These are phyloP conservation scores for Hoplostethus mediterraneus DNA, from an alignment of 2,797 vertebrate genomes.

Conservation along the genomic window DNA sequence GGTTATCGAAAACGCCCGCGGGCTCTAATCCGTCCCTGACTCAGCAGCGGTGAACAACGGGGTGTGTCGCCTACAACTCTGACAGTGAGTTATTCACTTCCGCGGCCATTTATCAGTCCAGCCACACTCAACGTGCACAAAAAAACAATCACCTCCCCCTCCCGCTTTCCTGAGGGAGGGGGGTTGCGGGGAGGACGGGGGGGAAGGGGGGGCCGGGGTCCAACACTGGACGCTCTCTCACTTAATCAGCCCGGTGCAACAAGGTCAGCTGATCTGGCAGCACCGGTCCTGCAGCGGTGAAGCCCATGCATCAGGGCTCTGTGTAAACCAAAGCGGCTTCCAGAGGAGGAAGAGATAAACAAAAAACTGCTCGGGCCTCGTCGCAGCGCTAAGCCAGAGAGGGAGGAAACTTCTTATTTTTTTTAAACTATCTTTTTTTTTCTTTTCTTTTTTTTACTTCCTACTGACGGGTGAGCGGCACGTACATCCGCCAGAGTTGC, in stretches of 20 bases:
- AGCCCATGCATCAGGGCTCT: constrained; percentile 26
- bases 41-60: background rate
- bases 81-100: constrained; percentile 3
- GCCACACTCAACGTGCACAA: constrained; percentile 20
- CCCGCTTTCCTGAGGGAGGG: constrained; percentile 12
- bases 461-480: constrained; percentile 25
- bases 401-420: constrained; percentile 5
- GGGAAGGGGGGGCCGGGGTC: constrained; percentile 19
- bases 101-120: constrained; percentile 10
- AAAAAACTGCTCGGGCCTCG: constrained; percentile 7
- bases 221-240: constrained; percentile 37
- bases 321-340: constrained; percentile 15
- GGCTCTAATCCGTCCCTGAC: too few species aligned
- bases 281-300: constrained; percentile 11
- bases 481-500: constrained; percentile 38
- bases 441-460: too few species aligned
- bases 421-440: too few species aligned
- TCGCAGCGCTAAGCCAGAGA: constrained; percentile 8
- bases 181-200: background rate
- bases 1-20: too few species aligned
- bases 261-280: constrained; percentile 50
- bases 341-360: constrained; percentile 24
- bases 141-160: constrained; percentile 25
- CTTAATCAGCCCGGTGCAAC: constrained; percentile 50
- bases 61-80: background rate